phyloP scores from a whole-genome alignment of 2,888 invertebrate genomes.

The Amblyjoppa proteus region DNA sequence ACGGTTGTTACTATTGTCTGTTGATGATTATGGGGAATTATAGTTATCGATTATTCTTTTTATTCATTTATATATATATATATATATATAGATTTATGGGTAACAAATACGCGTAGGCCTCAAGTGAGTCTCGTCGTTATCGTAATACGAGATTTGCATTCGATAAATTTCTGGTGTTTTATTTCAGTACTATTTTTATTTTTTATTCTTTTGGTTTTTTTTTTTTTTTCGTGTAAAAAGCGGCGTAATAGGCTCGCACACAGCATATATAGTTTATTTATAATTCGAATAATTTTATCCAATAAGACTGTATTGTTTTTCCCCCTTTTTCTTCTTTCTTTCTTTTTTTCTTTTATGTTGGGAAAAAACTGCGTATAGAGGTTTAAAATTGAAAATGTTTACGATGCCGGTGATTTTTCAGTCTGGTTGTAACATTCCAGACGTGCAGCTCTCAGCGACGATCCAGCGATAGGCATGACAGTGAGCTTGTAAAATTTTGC shows the following conservation, averaged over 20 bases:
- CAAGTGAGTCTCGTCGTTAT: slow-evolving; percentile 60
- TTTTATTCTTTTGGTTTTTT: not conserved
- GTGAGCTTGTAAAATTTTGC: slow-evolving; percentile 61
- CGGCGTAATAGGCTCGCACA: slow-evolving; percentile 36
- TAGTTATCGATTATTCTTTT: slow-evolving; percentile 30
- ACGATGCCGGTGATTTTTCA: slow-evolving; percentile 41
- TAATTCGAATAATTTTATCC: slow-evolving; percentile 3
- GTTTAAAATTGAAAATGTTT: not conserved
- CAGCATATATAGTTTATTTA: slow-evolving; percentile 40
- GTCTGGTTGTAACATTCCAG: slow-evolving; percentile 38
- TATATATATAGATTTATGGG: not conserved
- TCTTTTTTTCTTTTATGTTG: not conserved
- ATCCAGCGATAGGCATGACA: slow-evolving; percentile 59
- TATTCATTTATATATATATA: not conserved
- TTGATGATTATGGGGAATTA: slow-evolving; percentile 51
- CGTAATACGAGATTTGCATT: slow-evolving; percentile 40
- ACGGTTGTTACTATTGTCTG: not conserved
- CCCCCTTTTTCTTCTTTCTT: not conserved
- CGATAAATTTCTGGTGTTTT: slow-evolving; percentile 37
- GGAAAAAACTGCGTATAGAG: not conserved
- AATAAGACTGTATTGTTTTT: not conserved
- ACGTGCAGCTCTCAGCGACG: slow-evolving; percentile 41
- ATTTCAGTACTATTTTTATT: not conserved
- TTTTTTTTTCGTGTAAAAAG: slow-evolving; percentile 60
- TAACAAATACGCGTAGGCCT: slow-evolving; percentile 66